Percentiles rank a stretch among this genome's conserved stretches.
Evolutionary conservation across 2,888 invertebrate species (phyloP).

Genomic region (Timema cristinae): DNA sequence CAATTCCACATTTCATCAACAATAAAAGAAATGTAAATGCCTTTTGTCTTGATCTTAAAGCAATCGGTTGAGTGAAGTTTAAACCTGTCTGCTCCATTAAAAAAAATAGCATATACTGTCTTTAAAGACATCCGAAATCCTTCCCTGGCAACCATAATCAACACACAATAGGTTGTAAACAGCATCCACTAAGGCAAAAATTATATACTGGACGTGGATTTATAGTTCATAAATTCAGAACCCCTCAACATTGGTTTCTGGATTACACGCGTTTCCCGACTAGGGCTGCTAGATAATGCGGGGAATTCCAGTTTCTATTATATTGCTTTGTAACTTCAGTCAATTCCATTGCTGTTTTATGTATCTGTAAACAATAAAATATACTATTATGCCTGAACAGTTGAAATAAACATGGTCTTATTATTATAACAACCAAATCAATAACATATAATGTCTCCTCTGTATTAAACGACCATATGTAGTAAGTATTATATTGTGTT

Average conservation of each 20-base stretch:
- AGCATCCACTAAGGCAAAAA: no score
- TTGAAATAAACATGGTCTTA: conserved; percentile 3
- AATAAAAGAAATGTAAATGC: background rate
- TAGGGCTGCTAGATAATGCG: no score
- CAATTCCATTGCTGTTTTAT: background rate
- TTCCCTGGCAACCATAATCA: background rate
- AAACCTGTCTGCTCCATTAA: conserved; percentile 1
- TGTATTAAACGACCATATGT: no score
- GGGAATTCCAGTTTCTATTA: background rate
- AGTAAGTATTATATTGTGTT: no score
- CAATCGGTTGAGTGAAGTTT: background rate
- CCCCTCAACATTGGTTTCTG: no score
- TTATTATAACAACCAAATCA: background rate
- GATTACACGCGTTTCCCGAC: no score
- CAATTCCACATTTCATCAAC: background rate
- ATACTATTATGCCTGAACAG: background rate
- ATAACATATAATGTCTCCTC: no score
- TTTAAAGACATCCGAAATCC: background rate
- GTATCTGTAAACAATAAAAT: background rate
- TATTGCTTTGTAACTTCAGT: background rate
- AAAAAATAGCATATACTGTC: background rate
- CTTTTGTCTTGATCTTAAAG: conserved; percentile 2
- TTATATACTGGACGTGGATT: background rate
- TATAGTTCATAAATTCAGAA: background rate
- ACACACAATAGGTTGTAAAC: background rate